phyloP scores from a whole-genome alignment of 2,113 vertebrate genomes.

The Labrus mixtus region DNA sequence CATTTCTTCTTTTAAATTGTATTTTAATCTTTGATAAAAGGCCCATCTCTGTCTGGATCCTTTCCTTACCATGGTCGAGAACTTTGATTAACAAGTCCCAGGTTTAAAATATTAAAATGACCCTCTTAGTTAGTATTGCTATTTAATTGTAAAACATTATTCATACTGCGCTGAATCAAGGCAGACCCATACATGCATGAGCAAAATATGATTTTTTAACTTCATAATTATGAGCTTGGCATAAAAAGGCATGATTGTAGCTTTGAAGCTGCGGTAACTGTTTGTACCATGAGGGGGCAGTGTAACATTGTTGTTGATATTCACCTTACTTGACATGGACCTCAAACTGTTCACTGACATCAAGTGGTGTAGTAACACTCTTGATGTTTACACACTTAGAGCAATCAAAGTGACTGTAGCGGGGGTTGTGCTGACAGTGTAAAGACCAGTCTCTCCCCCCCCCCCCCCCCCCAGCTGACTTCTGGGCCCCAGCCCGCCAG shows the following conservation, averaged over 20 bases:
- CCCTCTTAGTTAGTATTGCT: neutral
- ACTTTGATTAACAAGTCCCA: no score
- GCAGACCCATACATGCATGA: neutral
- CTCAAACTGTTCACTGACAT: slow-evolving; percentile 48
- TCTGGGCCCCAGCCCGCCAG: slow-evolving; percentile 54
- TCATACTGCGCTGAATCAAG: neutral
- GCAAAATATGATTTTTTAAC: neutral
- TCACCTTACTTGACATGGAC: slow-evolving; percentile 22
- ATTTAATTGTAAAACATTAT: neutral
- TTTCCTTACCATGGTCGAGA: no score
- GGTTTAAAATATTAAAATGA: no score
- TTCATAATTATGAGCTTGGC: neutral
- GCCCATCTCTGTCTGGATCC: no score
- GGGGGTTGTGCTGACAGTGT: slow-evolving; percentile 37
- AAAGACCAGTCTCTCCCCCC: slow-evolving; percentile 9
- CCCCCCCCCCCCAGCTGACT: slow-evolving; percentile 52
- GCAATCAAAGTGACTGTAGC: slow-evolving; percentile 32
- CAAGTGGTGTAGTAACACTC: slow-evolving; percentile 35
- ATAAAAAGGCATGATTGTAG: neutral
- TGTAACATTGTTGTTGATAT: slow-evolving; percentile 45
- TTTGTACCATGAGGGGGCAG: slow-evolving; percentile 71
- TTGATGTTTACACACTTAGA: slow-evolving; percentile 21
- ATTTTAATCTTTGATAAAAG: no score
- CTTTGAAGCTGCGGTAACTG: neutral
- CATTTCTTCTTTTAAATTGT: no score